Percentiles rank a stretch among this genome's conserved stretches.
Evolutionary conservation across 2,797 vertebrate genomes (phyloP).

Genomic region (Ataeniobius toweri): DNA sequence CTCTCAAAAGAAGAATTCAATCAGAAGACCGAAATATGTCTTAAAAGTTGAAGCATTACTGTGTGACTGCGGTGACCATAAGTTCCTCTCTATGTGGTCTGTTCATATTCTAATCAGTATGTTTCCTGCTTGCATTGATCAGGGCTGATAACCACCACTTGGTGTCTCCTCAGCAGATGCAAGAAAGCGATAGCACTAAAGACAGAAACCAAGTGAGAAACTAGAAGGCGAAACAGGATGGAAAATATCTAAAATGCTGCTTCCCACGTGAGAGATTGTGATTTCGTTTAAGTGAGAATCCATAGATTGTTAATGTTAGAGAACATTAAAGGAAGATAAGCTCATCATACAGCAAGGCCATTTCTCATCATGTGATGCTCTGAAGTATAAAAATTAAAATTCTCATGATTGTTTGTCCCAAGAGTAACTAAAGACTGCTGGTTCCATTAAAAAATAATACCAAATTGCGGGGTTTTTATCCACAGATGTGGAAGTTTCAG

Average conservation of each 20-base stretch:
- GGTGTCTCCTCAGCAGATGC: conserved; percentile 70
- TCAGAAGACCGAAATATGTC: conserved; percentile 33
- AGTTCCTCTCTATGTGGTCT: conserved; percentile 56
- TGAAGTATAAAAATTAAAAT: too few relatives aligned
- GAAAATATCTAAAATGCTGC: conserved; percentile 7
- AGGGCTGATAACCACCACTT: conserved; percentile 62
- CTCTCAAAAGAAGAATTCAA: conserved; percentile 45
- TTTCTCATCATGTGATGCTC: neutral
- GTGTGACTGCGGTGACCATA: conserved; percentile 28
- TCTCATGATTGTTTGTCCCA: neutral
- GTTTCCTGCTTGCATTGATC: conserved; percentile 71
- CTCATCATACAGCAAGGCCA: neutral
- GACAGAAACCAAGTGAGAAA: conserved; percentile 38
- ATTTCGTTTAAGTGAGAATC: neutral
- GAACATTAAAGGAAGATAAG: neutral
- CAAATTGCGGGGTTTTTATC: neutral
- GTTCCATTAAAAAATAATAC: neutral
- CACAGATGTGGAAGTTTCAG: neutral
- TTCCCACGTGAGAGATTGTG: neutral
- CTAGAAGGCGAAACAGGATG: conserved; percentile 23
- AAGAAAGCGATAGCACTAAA: conserved; percentile 44
- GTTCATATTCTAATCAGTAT: conserved; percentile 68
- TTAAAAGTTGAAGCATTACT: conserved; percentile 24
- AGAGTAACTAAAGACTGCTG: neutral
- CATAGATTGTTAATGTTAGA: neutral